phyloP scores from a whole-genome alignment of 1,140 invertebrate genomes.

The Pogonognathellus flavescens region DNA sequence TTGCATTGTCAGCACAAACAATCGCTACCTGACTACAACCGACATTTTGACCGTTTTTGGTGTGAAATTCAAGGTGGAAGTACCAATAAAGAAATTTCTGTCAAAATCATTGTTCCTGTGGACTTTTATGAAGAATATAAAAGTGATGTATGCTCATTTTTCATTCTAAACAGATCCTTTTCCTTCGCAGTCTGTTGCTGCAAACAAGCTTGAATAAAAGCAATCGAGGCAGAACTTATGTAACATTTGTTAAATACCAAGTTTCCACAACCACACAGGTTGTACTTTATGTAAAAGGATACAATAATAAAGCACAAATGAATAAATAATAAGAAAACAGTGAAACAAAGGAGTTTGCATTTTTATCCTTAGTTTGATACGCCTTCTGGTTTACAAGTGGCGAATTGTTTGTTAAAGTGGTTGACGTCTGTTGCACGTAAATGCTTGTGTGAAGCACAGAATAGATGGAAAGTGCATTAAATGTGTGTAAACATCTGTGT shows the following conservation, averaged over 20 bases:
- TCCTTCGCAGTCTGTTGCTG: neutral
- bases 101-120: constrained; percentile 15
- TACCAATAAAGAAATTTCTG: constrained; percentile 37
- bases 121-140: constrained; percentile 39
- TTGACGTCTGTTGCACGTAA: neutral
- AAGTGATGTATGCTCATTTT: constrained; percentile 27
- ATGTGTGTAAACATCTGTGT: neutral
- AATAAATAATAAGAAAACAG: neutral
- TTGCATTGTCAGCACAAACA: neutral
- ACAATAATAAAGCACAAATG: too few relatives aligned
- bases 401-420: neutral
- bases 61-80: constrained; percentile 35
- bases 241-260: neutral
- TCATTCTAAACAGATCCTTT: constrained; percentile 17
- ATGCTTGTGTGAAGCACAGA: neutral
- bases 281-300: too few relatives aligned
- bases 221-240: neutral
- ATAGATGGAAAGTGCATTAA: neutral
- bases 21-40: neutral
- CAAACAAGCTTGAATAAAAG: neutral
- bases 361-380: neutral
- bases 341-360: constrained; percentile 4
- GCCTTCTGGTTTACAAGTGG: neutral
- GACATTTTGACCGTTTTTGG: constrained; percentile 32
- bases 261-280: too few relatives aligned